Conservation (phyloP, 2,797 vertebrate genomes). For the Eulemur rubriventer region DNA sequence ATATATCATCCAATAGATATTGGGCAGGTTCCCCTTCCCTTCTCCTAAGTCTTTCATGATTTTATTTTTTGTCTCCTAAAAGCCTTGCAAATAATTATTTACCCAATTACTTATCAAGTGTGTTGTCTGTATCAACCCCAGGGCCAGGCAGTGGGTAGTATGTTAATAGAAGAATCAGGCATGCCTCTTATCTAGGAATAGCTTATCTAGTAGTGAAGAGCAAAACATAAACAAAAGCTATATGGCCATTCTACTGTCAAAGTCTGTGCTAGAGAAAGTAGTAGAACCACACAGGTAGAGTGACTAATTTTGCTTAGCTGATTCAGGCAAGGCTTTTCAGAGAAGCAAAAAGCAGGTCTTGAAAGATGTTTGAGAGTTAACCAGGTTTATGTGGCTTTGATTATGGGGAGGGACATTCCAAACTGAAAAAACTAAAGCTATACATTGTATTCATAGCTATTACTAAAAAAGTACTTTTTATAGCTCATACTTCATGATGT, state of each 20-base stretch:
- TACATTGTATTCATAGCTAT: background rate
- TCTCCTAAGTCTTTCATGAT: background rate
- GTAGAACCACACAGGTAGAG: background rate
- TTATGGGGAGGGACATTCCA: background rate
- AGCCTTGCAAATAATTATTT: background rate
- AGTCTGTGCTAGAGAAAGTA: background rate
- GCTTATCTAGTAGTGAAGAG: background rate
- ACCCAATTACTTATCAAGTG: background rate
- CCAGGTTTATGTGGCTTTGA: background rate
- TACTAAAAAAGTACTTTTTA: background rate
- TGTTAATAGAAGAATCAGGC: background rate
- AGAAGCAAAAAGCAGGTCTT: background rate
- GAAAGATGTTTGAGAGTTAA: background rate
- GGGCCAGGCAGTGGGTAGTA: background rate
- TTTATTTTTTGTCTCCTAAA: background rate
- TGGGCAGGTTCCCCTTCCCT: background rate
- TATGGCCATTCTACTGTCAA: background rate
- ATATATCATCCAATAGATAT: background rate
- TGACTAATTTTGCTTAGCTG: background rate
- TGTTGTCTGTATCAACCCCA: background rate
- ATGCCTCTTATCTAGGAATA: background rate
- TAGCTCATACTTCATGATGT: background rate
- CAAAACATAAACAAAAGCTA: background rate
- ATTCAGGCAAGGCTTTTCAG: background rate
- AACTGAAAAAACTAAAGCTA: background rate